Conservation (phyloP, 2,113 vertebrate genomes). For the Cryptomyrus ogoouensis region DNA sequence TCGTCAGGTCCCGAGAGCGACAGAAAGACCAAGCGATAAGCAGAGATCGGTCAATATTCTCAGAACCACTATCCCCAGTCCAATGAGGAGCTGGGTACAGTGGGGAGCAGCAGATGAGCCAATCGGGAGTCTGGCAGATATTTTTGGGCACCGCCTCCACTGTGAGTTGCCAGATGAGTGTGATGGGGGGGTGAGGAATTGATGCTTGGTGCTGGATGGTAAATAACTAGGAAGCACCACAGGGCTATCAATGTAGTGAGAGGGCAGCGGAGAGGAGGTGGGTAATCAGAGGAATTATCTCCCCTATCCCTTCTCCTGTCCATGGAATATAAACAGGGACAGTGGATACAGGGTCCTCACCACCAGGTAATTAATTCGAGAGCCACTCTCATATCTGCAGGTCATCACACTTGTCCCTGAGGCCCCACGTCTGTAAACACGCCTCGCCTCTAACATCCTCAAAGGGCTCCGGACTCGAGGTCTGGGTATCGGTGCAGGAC, state of each 20-base stretch:
- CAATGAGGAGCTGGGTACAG: neutral
- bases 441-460: neutral
- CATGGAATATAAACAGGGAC: neutral
- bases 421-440: neutral
- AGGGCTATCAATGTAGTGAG: neutral
- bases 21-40: neutral
- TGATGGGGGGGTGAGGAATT: neutral
- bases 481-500: neutral
- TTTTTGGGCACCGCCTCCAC: neutral
- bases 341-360: neutral
- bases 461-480: neutral
- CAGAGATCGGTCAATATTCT: neutral
- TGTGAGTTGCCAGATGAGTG: neutral
- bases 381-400: neutral
- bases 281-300: neutral
- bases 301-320: neutral
- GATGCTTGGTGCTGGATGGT: neutral
- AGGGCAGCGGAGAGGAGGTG: neutral
- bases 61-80: neutral
- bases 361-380: neutral
- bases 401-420: neutral
- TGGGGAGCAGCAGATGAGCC: neutral
- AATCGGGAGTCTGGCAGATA: neutral
- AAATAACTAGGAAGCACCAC: conserved; percentile 7
- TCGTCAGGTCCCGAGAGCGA: neutral